Evolutionary conservation across 2,888 invertebrate genomes (phyloP).

Genomic region (Philhelius pedissequus): DNA sequence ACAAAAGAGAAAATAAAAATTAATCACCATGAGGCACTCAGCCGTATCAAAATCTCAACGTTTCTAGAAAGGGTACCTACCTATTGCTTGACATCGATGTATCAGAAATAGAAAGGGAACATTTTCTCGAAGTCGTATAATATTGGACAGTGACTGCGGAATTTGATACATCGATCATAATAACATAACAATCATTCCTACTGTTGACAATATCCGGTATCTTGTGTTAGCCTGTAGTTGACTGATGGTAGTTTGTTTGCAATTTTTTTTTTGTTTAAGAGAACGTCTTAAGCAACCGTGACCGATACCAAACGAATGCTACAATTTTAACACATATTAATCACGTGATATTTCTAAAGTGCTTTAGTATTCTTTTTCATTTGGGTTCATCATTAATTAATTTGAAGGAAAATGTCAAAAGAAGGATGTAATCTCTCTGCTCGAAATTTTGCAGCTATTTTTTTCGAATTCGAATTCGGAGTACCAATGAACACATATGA

Average conservation of each 20-base stretch:
- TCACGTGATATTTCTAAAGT: not conserved
- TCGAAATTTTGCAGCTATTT: no score
- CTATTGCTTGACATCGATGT: not conserved
- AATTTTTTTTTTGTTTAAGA: not conserved
- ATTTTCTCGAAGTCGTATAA: not conserved
- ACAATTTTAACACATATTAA: not conserved
- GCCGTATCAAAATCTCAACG: slow-evolving; percentile 33
- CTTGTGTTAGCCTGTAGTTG: not conserved
- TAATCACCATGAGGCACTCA: slow-evolving; percentile 48
- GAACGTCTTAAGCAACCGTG: not conserved
- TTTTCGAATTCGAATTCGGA: no score
- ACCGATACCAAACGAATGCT: not conserved
- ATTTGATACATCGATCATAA: slow-evolving; percentile 30
- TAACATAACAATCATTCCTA: slow-evolving; percentile 29
- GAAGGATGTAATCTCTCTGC: no score
- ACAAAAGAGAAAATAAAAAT: slow-evolving; percentile 55
- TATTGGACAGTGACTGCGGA: slow-evolving; percentile 38
- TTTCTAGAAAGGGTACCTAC: slow-evolving; percentile 51
- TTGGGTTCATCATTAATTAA: not conserved
- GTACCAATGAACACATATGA: no score
- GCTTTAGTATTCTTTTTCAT: not conserved
- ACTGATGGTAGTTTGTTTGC: not conserved
- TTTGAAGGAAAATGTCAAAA: not conserved
- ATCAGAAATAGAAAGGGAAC: slow-evolving; percentile 52
- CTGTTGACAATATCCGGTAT: slow-evolving; percentile 30